Evolutionary conservation across 2,888 invertebrate genomes (phyloP).

Genomic region (Cephus runcator): DNA sequence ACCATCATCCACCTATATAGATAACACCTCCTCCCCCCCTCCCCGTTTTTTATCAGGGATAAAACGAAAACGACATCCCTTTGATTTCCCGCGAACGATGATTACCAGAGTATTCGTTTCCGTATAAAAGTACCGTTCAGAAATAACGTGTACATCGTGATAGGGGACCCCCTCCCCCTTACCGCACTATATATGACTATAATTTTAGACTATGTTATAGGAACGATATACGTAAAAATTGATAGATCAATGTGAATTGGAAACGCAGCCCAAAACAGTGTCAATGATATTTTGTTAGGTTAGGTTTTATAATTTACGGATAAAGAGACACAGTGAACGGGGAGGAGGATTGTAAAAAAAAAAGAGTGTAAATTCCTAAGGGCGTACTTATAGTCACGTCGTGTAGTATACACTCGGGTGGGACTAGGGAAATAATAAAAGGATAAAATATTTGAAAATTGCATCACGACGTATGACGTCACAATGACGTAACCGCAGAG

Average conservation of each 20-base stretch:
- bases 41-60: not conserved
- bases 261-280: not conserved
- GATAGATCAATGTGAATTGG: not conserved
- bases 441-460: not conserved
- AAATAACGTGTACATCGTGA: not conserved
- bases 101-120: not conserved
- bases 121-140: not conserved
- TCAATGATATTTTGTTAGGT: no score
- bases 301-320: slow-evolving; percentile 55
- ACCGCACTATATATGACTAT: no score
- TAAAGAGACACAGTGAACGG: slow-evolving; percentile 30
- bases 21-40: no score
- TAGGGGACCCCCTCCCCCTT: not conserved
- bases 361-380: no score
- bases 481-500: not conserved
- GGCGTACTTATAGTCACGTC: no score
- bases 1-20: not conserved
- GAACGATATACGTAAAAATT: not conserved
- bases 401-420: no score
- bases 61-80: not conserved
- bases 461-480: not conserved
- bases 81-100: not conserved
- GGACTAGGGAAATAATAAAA: no score
- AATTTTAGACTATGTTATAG: no score
- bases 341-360: no score